Percentiles rank a stretch among this genome's conserved stretches.
phyloP scores from a whole-genome alignment of 1,140 invertebrate species.

The Drosophila arizonae region DNA sequence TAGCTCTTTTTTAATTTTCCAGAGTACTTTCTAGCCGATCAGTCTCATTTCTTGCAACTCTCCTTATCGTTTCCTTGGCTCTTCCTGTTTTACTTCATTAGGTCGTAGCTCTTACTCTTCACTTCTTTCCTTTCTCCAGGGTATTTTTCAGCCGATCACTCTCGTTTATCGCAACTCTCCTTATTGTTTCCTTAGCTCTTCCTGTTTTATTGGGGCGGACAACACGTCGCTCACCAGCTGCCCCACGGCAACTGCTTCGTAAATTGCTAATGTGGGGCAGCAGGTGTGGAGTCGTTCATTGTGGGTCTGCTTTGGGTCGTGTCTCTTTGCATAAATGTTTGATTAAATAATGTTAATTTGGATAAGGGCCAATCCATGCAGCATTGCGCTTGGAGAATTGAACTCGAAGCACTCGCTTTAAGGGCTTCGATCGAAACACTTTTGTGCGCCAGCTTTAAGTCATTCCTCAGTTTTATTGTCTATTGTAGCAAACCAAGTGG shows the following conservation, averaged over 20 bases:
- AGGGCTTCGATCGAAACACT: background rate
- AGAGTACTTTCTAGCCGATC: no score
- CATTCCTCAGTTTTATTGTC: slow-evolving; percentile 6
- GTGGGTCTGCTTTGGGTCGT: slow-evolving; percentile 39
- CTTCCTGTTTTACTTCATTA: no score
- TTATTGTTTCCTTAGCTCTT: slow-evolving; percentile 11
- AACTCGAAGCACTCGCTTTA: slow-evolving; percentile 5
- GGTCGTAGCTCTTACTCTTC: background rate
- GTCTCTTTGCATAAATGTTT: slow-evolving; percentile 69
- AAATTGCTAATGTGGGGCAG: slow-evolving; percentile 64
- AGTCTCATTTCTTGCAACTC: no score
- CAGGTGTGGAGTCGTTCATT: slow-evolving; percentile 55
- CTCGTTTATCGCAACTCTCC: background rate
- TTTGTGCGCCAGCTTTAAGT: slow-evolving; percentile 7
- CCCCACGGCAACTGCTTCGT: slow-evolving; percentile 28
- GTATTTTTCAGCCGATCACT: background rate
- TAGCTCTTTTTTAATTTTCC: no score
- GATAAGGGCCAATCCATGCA: slow-evolving; percentile 25
- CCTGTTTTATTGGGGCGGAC: slow-evolving; percentile 11
- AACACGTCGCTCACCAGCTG: slow-evolving; percentile 62
- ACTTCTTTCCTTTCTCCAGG: background rate
- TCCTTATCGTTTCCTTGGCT: no score
- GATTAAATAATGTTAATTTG: slow-evolving; percentile 71
- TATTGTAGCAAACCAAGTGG: slow-evolving; percentile 8
- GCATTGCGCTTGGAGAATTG: slow-evolving; percentile 26